phyloP scores from a whole-genome alignment of 35 echinoderm and acorn worm genomes.

The Apostichopus parvimensis region DNA sequence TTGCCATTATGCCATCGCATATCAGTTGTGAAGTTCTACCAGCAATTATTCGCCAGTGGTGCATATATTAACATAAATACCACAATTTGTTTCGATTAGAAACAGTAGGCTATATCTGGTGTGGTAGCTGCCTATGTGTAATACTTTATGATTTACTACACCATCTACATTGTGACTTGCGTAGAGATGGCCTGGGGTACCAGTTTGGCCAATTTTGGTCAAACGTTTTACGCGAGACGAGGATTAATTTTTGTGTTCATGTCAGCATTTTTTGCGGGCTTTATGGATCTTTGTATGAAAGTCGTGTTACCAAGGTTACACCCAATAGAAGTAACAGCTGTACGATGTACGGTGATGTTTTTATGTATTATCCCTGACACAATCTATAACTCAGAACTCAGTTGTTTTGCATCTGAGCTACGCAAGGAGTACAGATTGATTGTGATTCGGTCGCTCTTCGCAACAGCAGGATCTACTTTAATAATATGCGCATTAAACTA shows the following conservation, averaged over 20 bases:
- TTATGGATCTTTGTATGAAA: slow-evolving; percentile 47
- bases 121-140: no score
- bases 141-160: no score
- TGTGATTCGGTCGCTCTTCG: not conserved
- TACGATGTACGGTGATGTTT: slow-evolving; percentile 9
- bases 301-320: not conserved
- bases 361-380: not conserved
- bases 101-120: no score
- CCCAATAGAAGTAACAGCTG: not conserved
- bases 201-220: not conserved
- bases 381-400: not conserved
- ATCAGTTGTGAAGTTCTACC: no score
- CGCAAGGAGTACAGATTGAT: not conserved
- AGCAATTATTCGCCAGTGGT: no score
- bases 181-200: not conserved
- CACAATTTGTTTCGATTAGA: no score
- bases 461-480: slow-evolving; percentile 3
- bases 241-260: not conserved
- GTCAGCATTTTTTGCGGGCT: not conserved
- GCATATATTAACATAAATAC: no score
- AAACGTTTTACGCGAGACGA: not conserved
- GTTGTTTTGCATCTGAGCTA: not conserved
- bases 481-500: slow-evolving; percentile 23
- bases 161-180: no score
- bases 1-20: no score